Evolutionary conservation across 2,113 vertebrate species (phyloP).

Genomic region (Gracilinanus agilis): DNA sequence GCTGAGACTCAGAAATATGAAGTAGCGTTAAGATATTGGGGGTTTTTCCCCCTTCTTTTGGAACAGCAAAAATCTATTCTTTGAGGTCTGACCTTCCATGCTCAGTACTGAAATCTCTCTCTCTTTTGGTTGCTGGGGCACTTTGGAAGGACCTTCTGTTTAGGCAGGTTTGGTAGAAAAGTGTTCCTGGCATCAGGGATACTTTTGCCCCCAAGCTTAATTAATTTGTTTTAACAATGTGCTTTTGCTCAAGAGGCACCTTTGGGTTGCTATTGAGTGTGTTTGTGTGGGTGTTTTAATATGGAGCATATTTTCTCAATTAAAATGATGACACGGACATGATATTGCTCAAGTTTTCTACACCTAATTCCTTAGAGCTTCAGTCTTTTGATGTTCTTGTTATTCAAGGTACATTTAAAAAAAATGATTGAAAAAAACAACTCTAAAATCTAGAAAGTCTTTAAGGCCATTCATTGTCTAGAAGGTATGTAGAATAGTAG

Average conservation of each 20-base stretch:
- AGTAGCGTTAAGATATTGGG: neutral
- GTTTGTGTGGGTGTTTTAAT: neutral
- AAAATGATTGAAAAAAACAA: neutral
- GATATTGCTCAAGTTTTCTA: neutral
- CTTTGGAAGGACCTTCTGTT: neutral
- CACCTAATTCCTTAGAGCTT: neutral
- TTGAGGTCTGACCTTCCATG: neutral
- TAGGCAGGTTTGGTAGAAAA: neutral
- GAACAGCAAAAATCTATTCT: neutral
- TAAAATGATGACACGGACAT: neutral
- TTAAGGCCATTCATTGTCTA: neutral
- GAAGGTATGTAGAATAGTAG: neutral
- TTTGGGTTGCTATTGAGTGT: neutral
- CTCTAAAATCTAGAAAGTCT: neutral
- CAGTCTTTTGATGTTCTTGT: neutral
- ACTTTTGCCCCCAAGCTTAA: neutral
- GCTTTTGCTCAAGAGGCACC: neutral
- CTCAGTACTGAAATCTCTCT: neutral
- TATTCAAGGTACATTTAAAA: neutral
- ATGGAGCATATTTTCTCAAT: neutral
- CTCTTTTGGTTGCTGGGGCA: neutral
- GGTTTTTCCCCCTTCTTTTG: neutral
- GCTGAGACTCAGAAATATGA: neutral
- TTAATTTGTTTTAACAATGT: neutral
- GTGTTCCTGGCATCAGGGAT: neutral